Evolutionary conservation across 2,888 invertebrate species (phyloP), one percentile per base, ranked within the genome.

Genomic region (Euzetes globulus): DNA sequence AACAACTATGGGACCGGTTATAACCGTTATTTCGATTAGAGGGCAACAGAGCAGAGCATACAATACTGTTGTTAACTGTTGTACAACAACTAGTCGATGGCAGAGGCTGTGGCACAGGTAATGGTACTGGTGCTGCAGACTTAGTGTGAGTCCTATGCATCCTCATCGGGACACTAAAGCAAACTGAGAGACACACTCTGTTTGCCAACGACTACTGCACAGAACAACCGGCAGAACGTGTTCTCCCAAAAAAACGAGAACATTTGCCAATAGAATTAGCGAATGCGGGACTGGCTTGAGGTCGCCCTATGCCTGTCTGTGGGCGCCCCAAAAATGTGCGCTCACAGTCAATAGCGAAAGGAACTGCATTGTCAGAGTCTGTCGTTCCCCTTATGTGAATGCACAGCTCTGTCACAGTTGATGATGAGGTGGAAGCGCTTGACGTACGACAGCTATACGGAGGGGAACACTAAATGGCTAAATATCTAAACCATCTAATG

Each of bases 101-200:
- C 27, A 19, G 58, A 19, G 22, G 7, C 58, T 22, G 25, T 27
- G 15, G 13, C 15, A 27, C 29, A 65, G 63, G 63, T 65, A 65
- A 33, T 1, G 7, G 33, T 65, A 37, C 5, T 13, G 37, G 63
- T 63, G 29, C 3, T 63, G 29, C 3, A 25, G 63, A n/a, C 25
- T 19, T 11, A 29, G 5, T 63, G 33, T 33, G 33, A 41, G 11
- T 41, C 5, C 37, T 65, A 65, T 29, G 63, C 63, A 65, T 65
- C 63, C 63, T 65, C 63, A 65, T 65, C 63, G 63, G 33, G 33
- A 65, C 63, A 65, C 50, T 50, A 19, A 50, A n/a, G 50, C 50
- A 50, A 50, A 50, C 50, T 19, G 50, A 50, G 19, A 50, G 50
- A 50, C 50, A 50, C 25, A 52, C 52, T 52, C 19, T 25, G 25